Evolutionary conservation across 2,888 invertebrate species (phyloP).

Genomic region (Amiota minor): DNA sequence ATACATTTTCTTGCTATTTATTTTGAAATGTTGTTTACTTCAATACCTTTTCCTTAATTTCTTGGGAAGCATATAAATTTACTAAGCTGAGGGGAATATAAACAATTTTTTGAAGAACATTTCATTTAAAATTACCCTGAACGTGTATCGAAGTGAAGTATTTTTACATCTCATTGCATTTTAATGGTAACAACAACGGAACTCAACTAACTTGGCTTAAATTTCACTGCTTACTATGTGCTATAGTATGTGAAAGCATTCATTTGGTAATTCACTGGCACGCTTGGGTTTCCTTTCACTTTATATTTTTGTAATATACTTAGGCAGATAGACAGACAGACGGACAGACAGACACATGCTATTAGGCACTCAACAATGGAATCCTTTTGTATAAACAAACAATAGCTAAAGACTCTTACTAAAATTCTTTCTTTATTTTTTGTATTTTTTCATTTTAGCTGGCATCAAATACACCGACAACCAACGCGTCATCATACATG

Average conservation of each 20-base stretch:
- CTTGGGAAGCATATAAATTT: too few relatives aligned
- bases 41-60: neutral
- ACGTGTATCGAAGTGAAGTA: conserved; percentile 48
- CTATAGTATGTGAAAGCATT: neutral
- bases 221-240: conserved; percentile 45
- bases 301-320: too few relatives aligned
- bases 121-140: too few relatives aligned
- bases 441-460: conserved; percentile 59
- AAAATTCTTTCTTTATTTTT: neutral
- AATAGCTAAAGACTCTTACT: conserved; percentile 39
- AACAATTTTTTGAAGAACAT: too few relatives aligned
- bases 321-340: too few relatives aligned
- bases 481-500: conserved; percentile 94
- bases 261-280: too few relatives aligned
- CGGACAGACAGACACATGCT: neutral
- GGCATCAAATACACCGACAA: conserved; percentile 86
- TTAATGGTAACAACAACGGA: conserved; percentile 43
- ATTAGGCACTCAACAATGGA: conserved; percentile 11
- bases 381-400: conserved; percentile 40
- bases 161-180: conserved; percentile 65
- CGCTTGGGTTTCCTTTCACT: too few relatives aligned
- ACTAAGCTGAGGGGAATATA: too few relatives aligned
- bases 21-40: conserved; percentile 18
- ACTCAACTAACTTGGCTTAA: conserved; percentile 40
- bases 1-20: conserved; percentile 22